Evolutionary conservation across 2,888 invertebrate genomes (phyloP), one percentile per base, ranked within the genome.

Genomic region (Lysandra bellargus): DNA sequence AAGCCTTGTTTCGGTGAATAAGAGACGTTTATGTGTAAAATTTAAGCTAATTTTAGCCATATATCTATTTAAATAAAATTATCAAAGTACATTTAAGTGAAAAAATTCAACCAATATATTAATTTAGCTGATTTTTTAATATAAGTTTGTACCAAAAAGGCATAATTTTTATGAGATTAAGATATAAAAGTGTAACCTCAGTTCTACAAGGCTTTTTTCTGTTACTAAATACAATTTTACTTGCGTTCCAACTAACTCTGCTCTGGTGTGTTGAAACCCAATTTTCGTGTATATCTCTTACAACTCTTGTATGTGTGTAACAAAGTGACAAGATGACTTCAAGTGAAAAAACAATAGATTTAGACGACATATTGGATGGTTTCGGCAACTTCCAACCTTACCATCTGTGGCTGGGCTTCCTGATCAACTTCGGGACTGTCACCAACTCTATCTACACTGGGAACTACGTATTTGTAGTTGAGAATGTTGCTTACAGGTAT

Each of bases 381-480:
- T 89, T 87, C 23, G 84, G 83, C 6, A 80, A 87, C 1, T 86
- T 83, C 57, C 84, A 85, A 30, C 82, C 84, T 0, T 89, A 88
- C 80, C 87, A 89, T 78, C 49, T 80, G 6, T 53, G 83, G 79
- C 80, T 84, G 33, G 81, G 85, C 23, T 69, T 84, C 2, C 82
- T 87, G 9, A 81, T 85, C 1, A 83, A 85, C 12, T 40, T 89
- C 3, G 86, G 85, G 0, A 85, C 85, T 23, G 79, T 84, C 0
- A 83, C 84, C 1, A 89, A 88, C 74, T 76, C 82, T 0, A 79
- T 86, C 53, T 86, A 85, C 79, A 83, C 84, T 78, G 74, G 81
- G 3, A 88, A 89, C 79, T 89, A 82, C 61, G 82, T 88, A 6
- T 88, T 89, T 80, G 85, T 84, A 4, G 86, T 84, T 2, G 86